phyloP scores from a whole-genome alignment of 2,888 invertebrate genomes.

The Clistopyga incitator region DNA sequence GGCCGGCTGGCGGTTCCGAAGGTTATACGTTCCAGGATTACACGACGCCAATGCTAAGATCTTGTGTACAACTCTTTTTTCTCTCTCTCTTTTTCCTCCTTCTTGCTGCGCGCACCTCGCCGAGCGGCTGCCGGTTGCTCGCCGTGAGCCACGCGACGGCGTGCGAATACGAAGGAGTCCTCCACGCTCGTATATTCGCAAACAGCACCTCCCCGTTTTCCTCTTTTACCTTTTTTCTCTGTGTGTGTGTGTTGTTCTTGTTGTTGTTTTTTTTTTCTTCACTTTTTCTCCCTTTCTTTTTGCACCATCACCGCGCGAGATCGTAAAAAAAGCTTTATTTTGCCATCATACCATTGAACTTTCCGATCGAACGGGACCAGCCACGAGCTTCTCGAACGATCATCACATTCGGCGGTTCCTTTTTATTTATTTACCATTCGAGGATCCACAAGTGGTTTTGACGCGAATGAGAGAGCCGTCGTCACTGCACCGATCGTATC shows the following conservation, averaged over 20 bases:
- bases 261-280: too few species aligned
- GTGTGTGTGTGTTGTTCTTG: too few species aligned
- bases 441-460: constrained; percentile 22
- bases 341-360: constrained; percentile 39
- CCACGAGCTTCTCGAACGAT: constrained; percentile 24
- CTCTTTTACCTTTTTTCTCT: too few species aligned
- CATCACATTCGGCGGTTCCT: constrained; percentile 1
- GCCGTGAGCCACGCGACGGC: constrained; percentile 66
- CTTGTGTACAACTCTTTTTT: constrained; percentile 36
- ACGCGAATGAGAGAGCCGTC: neutral
- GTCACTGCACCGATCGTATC: neutral
- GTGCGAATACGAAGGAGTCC: constrained; percentile 63
- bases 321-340: constrained; percentile 34
- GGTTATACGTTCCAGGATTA: constrained; percentile 72
- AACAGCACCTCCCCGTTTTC: constrained; percentile 34
- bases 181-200: constrained; percentile 58
- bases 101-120: constrained; percentile 45
- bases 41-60: constrained; percentile 74
- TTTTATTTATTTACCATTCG: constrained; percentile 16
- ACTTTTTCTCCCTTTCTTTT: constrained; percentile 30
- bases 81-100: constrained; percentile 16
- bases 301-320: neutral
- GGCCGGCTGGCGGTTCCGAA: constrained; percentile 68
- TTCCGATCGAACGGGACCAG: constrained; percentile 35
- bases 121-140: constrained; percentile 45